phyloP scores from a whole-genome alignment of 2,797 vertebrate species.

The Hydrocynus forskahlii region DNA sequence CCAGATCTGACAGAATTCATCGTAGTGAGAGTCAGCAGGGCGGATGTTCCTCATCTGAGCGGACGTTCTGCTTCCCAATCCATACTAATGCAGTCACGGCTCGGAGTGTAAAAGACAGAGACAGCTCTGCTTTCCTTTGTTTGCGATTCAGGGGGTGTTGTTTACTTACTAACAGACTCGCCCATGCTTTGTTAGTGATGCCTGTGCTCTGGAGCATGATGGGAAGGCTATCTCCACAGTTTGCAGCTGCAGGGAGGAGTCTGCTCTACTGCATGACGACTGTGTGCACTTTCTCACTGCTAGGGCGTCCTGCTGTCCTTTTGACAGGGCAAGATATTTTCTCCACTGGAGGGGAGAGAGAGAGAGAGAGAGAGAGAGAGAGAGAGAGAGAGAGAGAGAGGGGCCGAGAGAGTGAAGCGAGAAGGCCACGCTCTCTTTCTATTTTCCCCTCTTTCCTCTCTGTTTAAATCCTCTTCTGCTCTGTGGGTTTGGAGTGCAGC shows the following conservation, averaged over 20 bases:
- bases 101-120: conserved; percentile 39
- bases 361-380: conserved; percentile 14
- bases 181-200: conserved; percentile 42
- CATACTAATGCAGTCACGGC: conserved; percentile 54
- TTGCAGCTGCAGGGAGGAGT: conserved; percentile 12
- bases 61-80: conserved; percentile 45
- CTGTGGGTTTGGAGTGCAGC: conserved; percentile 53
- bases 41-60: conserved; percentile 42
- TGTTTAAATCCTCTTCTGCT: conserved; percentile 49
- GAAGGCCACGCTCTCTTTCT: conserved; percentile 31
- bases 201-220: conserved; percentile 35
- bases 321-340: conserved; percentile 46
- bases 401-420: not conserved
- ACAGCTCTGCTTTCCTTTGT: conserved; percentile 45
- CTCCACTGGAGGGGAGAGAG: conserved; percentile 18
- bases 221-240: conserved; percentile 28
- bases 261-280: conserved; percentile 36
- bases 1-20: conserved; percentile 13
- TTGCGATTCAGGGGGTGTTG: conserved; percentile 46
- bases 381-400: not conserved
- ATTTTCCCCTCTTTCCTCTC: conserved; percentile 26
- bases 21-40: conserved; percentile 13
- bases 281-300: conserved; percentile 39
- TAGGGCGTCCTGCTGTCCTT: conserved; percentile 47
- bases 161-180: conserved; percentile 37